Conservation (phyloP, 2,797 vertebrate genomes). For the Lophotriccus pileatus region DNA sequence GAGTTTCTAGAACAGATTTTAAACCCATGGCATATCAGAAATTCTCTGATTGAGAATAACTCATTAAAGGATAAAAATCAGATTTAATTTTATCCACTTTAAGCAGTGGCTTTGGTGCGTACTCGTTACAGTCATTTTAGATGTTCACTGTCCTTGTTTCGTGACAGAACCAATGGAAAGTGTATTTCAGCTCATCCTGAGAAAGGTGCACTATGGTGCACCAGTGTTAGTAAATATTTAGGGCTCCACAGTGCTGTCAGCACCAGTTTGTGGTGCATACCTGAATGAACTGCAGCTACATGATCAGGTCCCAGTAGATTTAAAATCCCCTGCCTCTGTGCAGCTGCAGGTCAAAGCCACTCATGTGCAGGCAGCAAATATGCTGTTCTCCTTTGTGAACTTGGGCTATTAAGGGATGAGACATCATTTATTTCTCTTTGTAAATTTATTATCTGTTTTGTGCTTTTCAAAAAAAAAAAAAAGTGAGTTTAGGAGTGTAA, state of each 20-base stretch:
- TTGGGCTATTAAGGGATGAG: not conserved
- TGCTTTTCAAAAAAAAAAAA: not conserved
- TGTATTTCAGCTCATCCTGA: not conserved
- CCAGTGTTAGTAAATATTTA: not conserved
- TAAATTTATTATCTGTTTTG: not conserved
- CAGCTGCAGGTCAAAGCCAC: not conserved
- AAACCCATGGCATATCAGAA: not conserved
- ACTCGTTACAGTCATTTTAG: not conserved
- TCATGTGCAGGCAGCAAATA: not conserved
- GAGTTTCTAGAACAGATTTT: not conserved
- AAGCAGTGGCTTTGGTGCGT: not conserved
- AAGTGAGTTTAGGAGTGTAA: not conserved
- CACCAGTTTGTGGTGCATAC: not conserved
- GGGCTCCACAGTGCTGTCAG: not conserved
- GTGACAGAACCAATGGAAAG: not conserved
- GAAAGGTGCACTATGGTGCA: rapidly evolving
- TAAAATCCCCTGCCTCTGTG: not conserved
- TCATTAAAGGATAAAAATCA: not conserved
- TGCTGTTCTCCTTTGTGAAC: not conserved
- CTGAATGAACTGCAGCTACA: not conserved
- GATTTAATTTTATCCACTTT: not conserved
- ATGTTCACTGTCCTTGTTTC: not conserved
- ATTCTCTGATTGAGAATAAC: not conserved
- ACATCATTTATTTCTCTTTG: not conserved
- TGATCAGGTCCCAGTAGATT: rapidly evolving